phyloP scores from a whole-genome alignment of 2,113 vertebrate genomes.

The Pantherophis guttatus region DNA sequence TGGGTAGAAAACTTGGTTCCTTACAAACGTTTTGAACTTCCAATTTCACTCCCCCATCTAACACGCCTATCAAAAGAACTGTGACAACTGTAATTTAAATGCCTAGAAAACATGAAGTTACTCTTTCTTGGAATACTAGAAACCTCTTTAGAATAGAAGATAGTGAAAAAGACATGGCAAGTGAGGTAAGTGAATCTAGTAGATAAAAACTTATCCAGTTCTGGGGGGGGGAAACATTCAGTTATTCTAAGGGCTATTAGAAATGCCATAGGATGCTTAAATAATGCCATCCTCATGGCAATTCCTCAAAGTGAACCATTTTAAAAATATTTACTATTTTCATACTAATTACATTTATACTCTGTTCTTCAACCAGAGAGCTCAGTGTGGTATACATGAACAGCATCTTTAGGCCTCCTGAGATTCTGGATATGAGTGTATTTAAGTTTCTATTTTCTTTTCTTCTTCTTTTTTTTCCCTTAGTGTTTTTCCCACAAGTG shows the following conservation, averaged over 20 bases:
- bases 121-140: not conserved
- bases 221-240: not conserved
- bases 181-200: not conserved
- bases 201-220: not conserved
- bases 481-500: not conserved
- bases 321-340: not conserved
- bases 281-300: not conserved
- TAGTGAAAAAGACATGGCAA: not conserved
- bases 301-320: not conserved
- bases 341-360: not conserved
- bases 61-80: not conserved
- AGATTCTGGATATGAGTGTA: not conserved
- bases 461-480: not conserved
- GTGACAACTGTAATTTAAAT: not conserved
- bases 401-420: not conserved
- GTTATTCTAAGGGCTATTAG: not conserved
- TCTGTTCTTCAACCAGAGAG: not conserved
- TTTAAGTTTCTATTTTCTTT: not conserved
- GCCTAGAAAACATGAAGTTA: not conserved
- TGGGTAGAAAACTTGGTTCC: not conserved
- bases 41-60: not conserved
- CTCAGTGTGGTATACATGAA: not conserved
- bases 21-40: not conserved
- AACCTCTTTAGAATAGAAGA: not conserved
- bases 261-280: not conserved